phyloP scores from a whole-genome alignment of 2,888 invertebrate species.

The Labia minor region DNA sequence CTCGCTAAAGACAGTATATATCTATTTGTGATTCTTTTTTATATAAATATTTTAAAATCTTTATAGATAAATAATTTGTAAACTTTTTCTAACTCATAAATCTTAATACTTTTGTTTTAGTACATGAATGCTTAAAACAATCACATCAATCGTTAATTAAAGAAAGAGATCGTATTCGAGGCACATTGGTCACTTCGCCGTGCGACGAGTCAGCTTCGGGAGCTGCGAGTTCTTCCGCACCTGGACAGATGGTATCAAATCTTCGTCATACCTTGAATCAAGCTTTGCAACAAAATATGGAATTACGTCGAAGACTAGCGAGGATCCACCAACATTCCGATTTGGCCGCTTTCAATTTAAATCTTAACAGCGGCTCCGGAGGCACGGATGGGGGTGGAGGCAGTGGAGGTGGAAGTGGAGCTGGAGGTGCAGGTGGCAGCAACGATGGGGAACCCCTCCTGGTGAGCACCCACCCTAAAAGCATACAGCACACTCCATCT shows the following conservation, averaged over 20 bases:
- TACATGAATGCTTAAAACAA: slow-evolving; percentile 41
- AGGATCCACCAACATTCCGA: slow-evolving; percentile 54
- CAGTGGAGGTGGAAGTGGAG: not conserved
- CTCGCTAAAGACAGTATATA: slow-evolving; percentile 54
- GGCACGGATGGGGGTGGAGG: not conserved
- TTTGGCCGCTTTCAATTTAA: slow-evolving; percentile 22
- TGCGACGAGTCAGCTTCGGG: slow-evolving; percentile 30
- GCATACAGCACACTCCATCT: not conserved
- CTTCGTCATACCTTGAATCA: slow-evolving; percentile 50
- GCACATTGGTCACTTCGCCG: slow-evolving; percentile 17
- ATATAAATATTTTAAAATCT: too few species aligned
- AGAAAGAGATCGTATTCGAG: slow-evolving; percentile 44
- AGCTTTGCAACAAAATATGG: slow-evolving; percentile 63
- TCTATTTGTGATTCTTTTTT: slow-evolving; percentile 19
- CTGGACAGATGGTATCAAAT: slow-evolving; percentile 42
- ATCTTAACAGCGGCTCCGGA: slow-evolving; percentile 1
- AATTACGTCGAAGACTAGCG: slow-evolving; percentile 51
- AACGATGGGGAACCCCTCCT: not conserved
- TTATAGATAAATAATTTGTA: too few species aligned
- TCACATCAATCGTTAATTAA: slow-evolving; percentile 37
- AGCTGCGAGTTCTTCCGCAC: slow-evolving; percentile 32
- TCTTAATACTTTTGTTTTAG: slow-evolving; percentile 34
- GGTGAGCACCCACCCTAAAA: not conserved
- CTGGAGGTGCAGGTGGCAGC: not conserved
- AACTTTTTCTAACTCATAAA: too few species aligned